Conservation (phyloP, 2,888 invertebrate genomes). For the Apocheima hispidaria region DNA sequence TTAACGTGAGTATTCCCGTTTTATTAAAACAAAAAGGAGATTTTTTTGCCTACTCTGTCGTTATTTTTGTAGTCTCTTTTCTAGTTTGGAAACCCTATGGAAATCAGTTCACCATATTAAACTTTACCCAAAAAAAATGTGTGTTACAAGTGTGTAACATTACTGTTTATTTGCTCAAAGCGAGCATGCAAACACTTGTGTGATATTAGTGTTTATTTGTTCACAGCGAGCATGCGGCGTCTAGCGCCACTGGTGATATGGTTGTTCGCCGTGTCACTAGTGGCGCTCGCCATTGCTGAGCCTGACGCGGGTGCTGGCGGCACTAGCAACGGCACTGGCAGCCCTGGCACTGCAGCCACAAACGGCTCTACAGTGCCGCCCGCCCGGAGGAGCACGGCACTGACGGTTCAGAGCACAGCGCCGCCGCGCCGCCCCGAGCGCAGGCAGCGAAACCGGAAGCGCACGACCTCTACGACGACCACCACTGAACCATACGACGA, state of each 20-base stretch:
- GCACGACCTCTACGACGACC: slow-evolving; percentile 70
- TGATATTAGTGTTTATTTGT: slow-evolving; percentile 38
- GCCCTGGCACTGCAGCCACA: slow-evolving; percentile 39
- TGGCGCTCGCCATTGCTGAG: slow-evolving; percentile 78
- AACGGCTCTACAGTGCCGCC: slow-evolving; percentile 45
- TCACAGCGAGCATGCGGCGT: slow-evolving; percentile 71
- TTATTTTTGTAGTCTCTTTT: no score
- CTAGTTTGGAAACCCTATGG: no score
- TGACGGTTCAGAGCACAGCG: slow-evolving; percentile 52
- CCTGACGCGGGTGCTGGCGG: slow-evolving; percentile 52
- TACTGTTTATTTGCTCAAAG: slow-evolving; percentile 55
- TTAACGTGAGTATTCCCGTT: no score
- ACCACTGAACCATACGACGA: slow-evolving; percentile 65
- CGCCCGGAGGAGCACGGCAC: slow-evolving; percentile 58
- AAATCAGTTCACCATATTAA: no score
- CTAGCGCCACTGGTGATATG: slow-evolving; percentile 80
- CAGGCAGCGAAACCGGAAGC: slow-evolving; percentile 63
- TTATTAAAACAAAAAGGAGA: no score
- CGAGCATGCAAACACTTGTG: slow-evolving; percentile 67
- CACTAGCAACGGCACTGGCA: slow-evolving; percentile 35
- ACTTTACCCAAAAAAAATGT: no score
- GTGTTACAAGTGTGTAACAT: no score
- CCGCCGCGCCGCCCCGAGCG: slow-evolving; percentile 55
- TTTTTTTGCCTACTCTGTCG: no score
- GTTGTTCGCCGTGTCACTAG: slow-evolving; percentile 75